Percentiles rank a stretch among this genome's conserved stretches.
Conservation (phyloP, 2,888 invertebrate species). For the Scrobipalpa atriplicella region DNA sequence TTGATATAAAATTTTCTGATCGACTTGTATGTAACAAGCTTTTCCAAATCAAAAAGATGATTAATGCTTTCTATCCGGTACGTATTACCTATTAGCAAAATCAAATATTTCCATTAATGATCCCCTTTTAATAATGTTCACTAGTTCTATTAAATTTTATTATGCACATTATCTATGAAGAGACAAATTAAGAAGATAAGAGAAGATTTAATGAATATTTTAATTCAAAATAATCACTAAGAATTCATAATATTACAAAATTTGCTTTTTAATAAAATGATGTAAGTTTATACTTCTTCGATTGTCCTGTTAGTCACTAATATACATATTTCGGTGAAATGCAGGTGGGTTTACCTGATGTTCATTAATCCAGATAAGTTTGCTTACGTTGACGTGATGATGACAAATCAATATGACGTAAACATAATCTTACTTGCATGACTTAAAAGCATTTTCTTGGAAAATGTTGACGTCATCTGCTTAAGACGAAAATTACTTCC, state of each 20-base stretch:
- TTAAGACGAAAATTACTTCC: background rate
- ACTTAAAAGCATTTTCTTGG: background rate
- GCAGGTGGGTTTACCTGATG: background rate
- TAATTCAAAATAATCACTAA: background rate
- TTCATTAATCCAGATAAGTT: slow-evolving; percentile 3
- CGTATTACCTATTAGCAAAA: too few relatives aligned
- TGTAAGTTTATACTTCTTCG: background rate
- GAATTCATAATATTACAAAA: too few relatives aligned
- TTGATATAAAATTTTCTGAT: too few relatives aligned
- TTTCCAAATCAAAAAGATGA: too few relatives aligned
- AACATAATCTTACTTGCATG: background rate
- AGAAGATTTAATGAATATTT: background rate
- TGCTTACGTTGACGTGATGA: background rate
- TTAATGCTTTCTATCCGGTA: too few relatives aligned
- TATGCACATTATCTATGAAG: background rate
- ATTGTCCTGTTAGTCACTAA: background rate
- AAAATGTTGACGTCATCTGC: background rate
- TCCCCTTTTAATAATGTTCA: too few relatives aligned
- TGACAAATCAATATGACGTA: background rate
- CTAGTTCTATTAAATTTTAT: too few relatives aligned
- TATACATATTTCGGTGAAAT: background rate
- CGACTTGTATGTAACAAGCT: too few relatives aligned
- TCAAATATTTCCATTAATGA: too few relatives aligned
- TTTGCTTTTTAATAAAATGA: background rate
- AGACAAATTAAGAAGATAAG: background rate